phyloP scores from a whole-genome alignment of 2,888 invertebrate species.

The Agrochola lychnidis region DNA sequence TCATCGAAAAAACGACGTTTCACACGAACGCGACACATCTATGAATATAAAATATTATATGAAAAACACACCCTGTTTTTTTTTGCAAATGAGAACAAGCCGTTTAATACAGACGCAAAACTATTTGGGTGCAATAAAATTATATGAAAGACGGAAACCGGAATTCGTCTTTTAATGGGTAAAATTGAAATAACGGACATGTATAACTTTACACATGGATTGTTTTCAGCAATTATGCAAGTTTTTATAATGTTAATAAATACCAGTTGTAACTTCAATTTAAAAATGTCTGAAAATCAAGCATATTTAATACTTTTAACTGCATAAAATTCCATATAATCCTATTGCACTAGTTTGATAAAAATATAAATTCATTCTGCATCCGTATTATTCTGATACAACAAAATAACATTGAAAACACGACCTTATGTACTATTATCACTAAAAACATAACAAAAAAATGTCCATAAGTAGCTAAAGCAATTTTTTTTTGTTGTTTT shows the following conservation, averaged over 20 bases:
- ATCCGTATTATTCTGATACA: constrained; percentile 60
- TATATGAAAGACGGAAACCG: constrained; percentile 24
- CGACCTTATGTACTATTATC: constrained; percentile 65
- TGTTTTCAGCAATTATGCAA: background rate
- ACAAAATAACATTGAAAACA: constrained; percentile 70
- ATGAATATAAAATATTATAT: constrained; percentile 58
- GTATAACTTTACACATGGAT: background rate
- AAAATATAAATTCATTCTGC: constrained; percentile 61
- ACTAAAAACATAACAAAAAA: constrained; percentile 71
- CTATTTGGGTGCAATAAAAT: constrained; percentile 60
- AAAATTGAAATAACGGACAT: background rate
- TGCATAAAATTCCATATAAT: constrained; percentile 49
- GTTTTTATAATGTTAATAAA: background rate
- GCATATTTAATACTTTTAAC: background rate
- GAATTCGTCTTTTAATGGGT: background rate
- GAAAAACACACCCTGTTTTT: constrained; percentile 66
- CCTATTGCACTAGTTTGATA: constrained; percentile 50
- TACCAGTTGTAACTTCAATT: background rate
- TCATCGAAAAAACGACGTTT: constrained; percentile 40
- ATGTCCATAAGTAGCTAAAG: constrained; percentile 66
- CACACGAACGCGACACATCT: constrained; percentile 50
- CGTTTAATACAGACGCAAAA: constrained; percentile 60
- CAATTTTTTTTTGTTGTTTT: constrained; percentile 54
- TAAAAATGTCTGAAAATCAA: background rate
- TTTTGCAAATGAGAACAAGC: constrained; percentile 68